A percentile compares a stretch with the other conserved stretches of the same genome.
Conservation (phyloP, 1,140 invertebrate species). For the Drosophila mauritiana region DNA sequence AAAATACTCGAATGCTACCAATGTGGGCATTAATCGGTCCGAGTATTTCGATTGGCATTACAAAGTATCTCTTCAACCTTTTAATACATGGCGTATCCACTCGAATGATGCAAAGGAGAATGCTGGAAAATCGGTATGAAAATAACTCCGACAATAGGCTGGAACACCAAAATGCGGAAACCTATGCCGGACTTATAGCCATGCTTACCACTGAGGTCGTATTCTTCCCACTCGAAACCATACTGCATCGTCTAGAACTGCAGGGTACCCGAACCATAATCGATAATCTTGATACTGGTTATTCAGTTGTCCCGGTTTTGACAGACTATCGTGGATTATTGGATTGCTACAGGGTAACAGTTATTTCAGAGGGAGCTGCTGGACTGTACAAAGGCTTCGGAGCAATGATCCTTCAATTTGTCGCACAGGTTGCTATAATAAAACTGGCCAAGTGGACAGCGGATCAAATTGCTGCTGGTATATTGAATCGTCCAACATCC, state of each 20-base stretch:
- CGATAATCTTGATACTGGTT: conserved; percentile 96
- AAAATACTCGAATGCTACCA: conserved; percentile 93
- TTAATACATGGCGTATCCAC: conserved; percentile 87
- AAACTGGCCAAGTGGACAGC: conserved; percentile 90
- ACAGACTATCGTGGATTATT: conserved; percentile 90
- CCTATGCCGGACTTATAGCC: conserved; percentile 89
- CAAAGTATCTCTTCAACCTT: conserved; percentile 85
- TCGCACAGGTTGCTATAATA: conserved; percentile 92
- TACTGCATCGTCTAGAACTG: conserved; percentile 92
- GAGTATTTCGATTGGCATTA: conserved; percentile 88
- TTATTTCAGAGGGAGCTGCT: conserved; percentile 92
- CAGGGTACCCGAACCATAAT: conserved; percentile 98
- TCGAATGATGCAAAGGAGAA: conserved; percentile 86
- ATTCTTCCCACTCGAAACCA: conserved; percentile 96
- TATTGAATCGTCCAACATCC: conserved; percentile 69
- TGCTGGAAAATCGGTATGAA: conserved; percentile 86
- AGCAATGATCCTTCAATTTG: conserved; percentile 95
- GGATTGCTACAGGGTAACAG: conserved; percentile 95
- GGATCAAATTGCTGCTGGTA: conserved; percentile 68
- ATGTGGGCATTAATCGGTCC: conserved; percentile 95
- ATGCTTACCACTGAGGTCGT: conserved; percentile 92
- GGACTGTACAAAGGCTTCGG: conserved; percentile 98
- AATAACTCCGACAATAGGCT: conserved; percentile 86
- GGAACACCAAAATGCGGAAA: conserved; percentile 88
- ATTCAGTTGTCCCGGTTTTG: conserved; percentile 92